Conservation (phyloP, 2,888 invertebrate species). For the Colostygia pectinataria region DNA sequence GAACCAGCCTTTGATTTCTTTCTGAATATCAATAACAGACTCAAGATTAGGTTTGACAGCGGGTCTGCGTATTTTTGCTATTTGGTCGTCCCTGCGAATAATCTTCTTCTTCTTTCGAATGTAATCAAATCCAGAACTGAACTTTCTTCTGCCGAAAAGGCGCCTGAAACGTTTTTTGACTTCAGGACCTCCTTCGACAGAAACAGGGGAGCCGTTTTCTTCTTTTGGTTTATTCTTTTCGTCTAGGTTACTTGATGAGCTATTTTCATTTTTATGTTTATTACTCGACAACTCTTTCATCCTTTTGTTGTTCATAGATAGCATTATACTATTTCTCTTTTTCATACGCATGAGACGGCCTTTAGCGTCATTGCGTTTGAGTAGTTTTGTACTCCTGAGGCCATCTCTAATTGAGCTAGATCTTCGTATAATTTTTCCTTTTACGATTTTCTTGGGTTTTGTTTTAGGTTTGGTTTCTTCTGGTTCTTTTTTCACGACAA, state of each 20-base stretch:
- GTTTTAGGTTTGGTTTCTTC: constrained; percentile 64
- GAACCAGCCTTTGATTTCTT: constrained; percentile 95
- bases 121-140: constrained; percentile 94
- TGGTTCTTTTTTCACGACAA: constrained; percentile 60
- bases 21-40: constrained; percentile 89
- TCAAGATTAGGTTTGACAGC: constrained; percentile 83
- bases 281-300: constrained; percentile 62
- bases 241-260: constrained; percentile 48
- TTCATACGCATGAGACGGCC: constrained; percentile 71
- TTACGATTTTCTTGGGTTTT: constrained; percentile 68
- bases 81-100: constrained; percentile 79
- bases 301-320: constrained; percentile 68
- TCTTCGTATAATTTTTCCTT: constrained; percentile 65
- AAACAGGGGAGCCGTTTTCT: constrained; percentile 52
- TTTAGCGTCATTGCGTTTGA: constrained; percentile 74
- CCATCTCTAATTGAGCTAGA: constrained; percentile 76
- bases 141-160: constrained; percentile 87
- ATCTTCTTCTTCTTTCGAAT: constrained; percentile 94
- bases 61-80: constrained; percentile 72
- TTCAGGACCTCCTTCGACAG: constrained; percentile 60
- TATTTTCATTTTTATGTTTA: constrained; percentile 64
- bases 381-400: constrained; percentile 71
- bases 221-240: constrained; percentile 74
- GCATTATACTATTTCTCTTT: constrained; percentile 75
- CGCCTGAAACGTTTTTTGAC: constrained; percentile 83